Conservation (phyloP, 1,140 invertebrate species). For the Drosophila kohkoa region DNA sequence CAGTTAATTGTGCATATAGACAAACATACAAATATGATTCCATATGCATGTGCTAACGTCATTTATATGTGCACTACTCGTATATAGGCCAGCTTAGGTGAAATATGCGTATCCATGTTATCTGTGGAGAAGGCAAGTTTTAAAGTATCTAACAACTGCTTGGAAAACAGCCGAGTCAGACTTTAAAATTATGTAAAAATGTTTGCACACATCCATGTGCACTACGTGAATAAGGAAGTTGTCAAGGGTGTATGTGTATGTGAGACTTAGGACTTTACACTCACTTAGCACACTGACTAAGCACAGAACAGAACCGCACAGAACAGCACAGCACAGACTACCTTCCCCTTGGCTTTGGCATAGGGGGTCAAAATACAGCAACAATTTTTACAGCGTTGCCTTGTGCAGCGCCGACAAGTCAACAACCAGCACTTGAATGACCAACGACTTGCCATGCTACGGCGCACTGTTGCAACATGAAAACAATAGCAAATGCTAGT, state of each 20-base stretch:
- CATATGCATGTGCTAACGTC: neutral
- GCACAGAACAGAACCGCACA: constrained; percentile 4
- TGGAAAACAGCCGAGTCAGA: neutral
- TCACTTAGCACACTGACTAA: constrained; percentile 21
- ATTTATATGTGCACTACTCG: neutral
- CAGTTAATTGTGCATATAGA: constrained; percentile 19
- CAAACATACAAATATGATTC: neutral
- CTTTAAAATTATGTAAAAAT: constrained; percentile 45
- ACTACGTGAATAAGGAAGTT: neutral
- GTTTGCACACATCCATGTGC: neutral
- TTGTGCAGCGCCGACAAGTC: constrained; percentile 74
- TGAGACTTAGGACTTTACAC: constrained; percentile 26
- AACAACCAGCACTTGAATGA: constrained; percentile 67
- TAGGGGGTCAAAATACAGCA: constrained; percentile 79
- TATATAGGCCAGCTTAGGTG: constrained; percentile 19
- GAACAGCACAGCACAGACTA: constrained; percentile 1
- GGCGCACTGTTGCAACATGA: constrained; percentile 74
- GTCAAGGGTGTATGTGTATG: neutral
- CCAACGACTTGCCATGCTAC: constrained; percentile 43
- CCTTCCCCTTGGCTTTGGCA: constrained; percentile 82
- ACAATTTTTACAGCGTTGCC: constrained; percentile 66
- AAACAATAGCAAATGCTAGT: constrained; percentile 29
- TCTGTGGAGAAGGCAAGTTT: constrained; percentile 7
- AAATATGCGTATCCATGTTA: constrained; percentile 26
- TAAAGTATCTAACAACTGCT: neutral